phyloP scores from a whole-genome alignment of 2,797 vertebrate species.

The Salmo trutta region DNA sequence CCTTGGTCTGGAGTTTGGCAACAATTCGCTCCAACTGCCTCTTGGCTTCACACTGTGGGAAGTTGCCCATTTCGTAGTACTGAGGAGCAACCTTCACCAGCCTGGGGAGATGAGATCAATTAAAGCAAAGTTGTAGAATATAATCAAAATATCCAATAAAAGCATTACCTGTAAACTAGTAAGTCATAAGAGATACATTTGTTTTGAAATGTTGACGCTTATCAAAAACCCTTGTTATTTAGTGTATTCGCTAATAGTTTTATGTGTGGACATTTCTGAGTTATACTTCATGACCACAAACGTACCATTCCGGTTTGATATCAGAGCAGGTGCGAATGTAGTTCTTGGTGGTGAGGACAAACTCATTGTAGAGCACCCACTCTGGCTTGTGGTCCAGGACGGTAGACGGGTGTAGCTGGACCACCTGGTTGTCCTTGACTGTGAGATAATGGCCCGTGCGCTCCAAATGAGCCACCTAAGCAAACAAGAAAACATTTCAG shows the following conservation, averaged over 20 bases:
- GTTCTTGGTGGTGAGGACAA: constrained; percentile 98
- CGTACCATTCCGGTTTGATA: constrained; percentile 97
- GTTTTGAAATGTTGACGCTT: not conserved
- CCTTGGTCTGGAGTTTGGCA: constrained; percentile 95
- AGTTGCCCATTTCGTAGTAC: constrained; percentile 98
- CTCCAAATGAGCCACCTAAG: constrained; percentile 94
- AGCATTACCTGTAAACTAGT: not conserved
- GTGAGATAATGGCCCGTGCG: constrained; percentile 97
- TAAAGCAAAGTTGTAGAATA: not conserved
- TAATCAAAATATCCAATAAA: not conserved
- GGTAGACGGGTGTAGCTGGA: constrained; percentile 96
- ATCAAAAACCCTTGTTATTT: not conserved
- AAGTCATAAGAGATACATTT: not conserved
- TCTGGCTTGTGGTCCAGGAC: constrained; percentile 98
- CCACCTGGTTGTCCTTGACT: constrained; percentile 98
- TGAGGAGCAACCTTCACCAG: constrained; percentile 95
- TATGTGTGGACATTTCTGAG: not conserved
- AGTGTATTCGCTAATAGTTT: too few species aligned
- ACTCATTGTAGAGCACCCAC: constrained; percentile 99
- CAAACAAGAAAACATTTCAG: not conserved
- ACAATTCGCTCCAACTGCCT: constrained; percentile 96
- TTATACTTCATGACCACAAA: not conserved
- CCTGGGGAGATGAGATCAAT: constrained; percentile 70
- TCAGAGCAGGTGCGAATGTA: constrained; percentile 98
- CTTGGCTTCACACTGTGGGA: constrained; percentile 97